Evolutionary conservation across 2,797 vertebrate species (phyloP), one percentile per base, ranked within the genome.

Genomic region (Nannoperca obscura): DNA sequence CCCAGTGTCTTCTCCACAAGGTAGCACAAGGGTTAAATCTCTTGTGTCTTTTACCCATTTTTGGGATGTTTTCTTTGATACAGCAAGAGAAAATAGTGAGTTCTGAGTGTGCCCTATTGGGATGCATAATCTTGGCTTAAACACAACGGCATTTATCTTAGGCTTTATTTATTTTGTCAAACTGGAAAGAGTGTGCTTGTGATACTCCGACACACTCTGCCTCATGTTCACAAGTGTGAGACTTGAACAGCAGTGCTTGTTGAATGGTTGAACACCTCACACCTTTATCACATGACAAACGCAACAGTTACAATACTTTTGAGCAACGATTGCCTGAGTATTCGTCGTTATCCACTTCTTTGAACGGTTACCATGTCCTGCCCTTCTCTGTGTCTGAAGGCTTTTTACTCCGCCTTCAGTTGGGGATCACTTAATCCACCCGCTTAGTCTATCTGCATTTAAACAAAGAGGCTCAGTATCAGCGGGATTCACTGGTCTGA

Each of bases 151-250:
- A 19, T 64, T 32, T 66, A 14, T 19, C 11, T 22, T 17, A 15
- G 8, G 5, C 9, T 38, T 19, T 64, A 44, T 55, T 46, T 47
- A 19, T 30, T 20, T 17, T 40, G 40, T 49, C 30, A 68, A 76
- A 57, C 14, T 52, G 36, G 8, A 5, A 50, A 15, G 11, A 32
- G 10, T 34, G 20, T 19, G 40, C 27, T 58, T 36, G 32, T 22
- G 30, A 24, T 19, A 44, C 24, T 44, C 7, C 24, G 3, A 55
- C 53, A 27, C 4, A 62, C 17, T 12, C 27, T 36, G 46, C 34
- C 7, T 53, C 54, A 49, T 20, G 57, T 68, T 54, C 27, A 64
- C 17, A 54, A 52, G 13, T 11, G 36, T 53, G 61, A 66, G 36
- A 58, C 17, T 58, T 44, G 7, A n/a, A 5, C 20, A 1, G 2